phyloP scores from a whole-genome alignment of 2,113 vertebrate genomes.

The Salvator merianae region DNA sequence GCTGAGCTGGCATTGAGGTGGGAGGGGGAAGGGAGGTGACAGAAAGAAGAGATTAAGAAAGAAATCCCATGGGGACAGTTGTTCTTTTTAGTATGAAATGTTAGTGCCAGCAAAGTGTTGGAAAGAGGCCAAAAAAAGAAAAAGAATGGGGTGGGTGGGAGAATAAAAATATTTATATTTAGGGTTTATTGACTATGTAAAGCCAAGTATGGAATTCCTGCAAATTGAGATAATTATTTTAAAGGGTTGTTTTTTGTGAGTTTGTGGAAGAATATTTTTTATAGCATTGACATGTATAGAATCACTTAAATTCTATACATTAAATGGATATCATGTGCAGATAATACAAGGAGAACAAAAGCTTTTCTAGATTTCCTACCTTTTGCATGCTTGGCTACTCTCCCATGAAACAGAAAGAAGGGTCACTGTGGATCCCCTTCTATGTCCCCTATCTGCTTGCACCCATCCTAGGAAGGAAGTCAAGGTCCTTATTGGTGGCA shows the following conservation, averaged over 20 bases:
- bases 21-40: neutral
- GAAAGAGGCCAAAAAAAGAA: constrained; percentile 5
- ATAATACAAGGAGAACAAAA: neutral
- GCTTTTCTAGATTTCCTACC: neutral
- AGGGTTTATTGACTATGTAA: constrained; percentile 1
- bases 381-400: neutral
- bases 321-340: neutral
- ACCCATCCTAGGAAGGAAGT: too few relatives aligned
- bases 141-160: neutral
- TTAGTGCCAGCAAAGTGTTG: neutral
- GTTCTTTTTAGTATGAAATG: neutral
- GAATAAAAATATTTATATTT: neutral
- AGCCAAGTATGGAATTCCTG: neutral
- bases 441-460: too few relatives aligned
- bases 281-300: constrained; percentile 7
- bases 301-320: neutral
- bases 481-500: too few relatives aligned
- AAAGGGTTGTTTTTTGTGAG: neutral
- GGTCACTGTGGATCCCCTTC: too few relatives aligned
- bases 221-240: neutral
- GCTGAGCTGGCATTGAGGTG: constrained; percentile 19
- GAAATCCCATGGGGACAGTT: neutral
- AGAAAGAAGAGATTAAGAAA: neutral
- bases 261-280: constrained; percentile 3
- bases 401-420: too few relatives aligned